These are phyloP conservation scores for Upupa epops DNA, from an alignment of 2,113 vertebrate species.

Conservation along the genomic window DNA sequence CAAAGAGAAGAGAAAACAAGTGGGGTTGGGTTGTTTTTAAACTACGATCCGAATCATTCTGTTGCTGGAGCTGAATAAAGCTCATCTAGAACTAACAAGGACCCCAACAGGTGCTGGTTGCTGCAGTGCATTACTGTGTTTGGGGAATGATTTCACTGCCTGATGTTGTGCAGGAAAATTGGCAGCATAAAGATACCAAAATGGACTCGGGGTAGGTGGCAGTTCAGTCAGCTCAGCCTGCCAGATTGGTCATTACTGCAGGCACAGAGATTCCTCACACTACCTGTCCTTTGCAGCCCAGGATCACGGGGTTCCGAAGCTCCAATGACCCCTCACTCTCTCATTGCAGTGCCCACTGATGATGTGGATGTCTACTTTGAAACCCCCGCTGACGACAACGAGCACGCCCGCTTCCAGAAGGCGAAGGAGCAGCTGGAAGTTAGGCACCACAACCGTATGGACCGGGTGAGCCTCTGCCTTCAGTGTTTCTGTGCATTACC, in stretches of 20 bases:
- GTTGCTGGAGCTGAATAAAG: neutral
- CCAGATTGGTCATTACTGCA: neutral
- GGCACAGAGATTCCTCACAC: neutral
- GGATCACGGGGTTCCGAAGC: neutral
- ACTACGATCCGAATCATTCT: neutral
- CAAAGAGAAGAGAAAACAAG: neutral
- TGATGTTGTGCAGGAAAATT: neutral
- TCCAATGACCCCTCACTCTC: neutral
- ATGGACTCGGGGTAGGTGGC: neutral
- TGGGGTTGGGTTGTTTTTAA: neutral
- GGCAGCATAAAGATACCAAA: neutral
- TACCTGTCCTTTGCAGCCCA: neutral
- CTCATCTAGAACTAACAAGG: neutral
- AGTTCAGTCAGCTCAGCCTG: neutral
- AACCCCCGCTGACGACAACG: conserved; percentile 93
- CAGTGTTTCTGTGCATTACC: rapidly evolving
- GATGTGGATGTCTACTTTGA: conserved; percentile 98
- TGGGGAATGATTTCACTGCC: neutral
- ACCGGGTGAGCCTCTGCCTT: conserved; percentile 79
- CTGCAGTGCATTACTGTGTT: neutral
- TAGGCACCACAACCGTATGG: conserved; percentile 94
- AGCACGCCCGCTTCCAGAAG: conserved; percentile 95
- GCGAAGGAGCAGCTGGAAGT: conserved; percentile 97
- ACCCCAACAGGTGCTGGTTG: neutral
- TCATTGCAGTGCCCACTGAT: conserved; percentile 82